Evolutionary conservation across 2,797 vertebrate species (phyloP), one percentile per base, ranked within the genome.

Genomic region (Danionella dracula): DNA sequence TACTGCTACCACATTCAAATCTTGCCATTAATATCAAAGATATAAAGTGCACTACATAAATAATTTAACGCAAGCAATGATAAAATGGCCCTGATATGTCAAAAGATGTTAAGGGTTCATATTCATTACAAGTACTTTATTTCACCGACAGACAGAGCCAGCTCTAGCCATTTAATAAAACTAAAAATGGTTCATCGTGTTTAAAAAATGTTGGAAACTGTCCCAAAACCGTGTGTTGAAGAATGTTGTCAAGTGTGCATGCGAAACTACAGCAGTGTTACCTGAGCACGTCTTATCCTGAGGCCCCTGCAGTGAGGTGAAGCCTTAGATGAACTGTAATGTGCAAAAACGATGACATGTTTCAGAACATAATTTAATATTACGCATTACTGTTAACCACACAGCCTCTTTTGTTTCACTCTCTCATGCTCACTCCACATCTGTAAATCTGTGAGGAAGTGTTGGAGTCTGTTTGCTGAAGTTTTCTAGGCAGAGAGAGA

Each of bases 391-490:
- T 46, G 40, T 53, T 38, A 32, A 63, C 23, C 37, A 51, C 27
- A 42, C 12, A 2, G 7, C 42, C 29, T 53, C 49, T 44, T 23
- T 64, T 64, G 17, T 15, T 23, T 54, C 29, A 2, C 38, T 34
- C 27, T 64, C 38, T 44, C 13, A 44, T 54, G 50, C 23, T 64
- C 19, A 1, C 7, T 13, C 27, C 42, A 49, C 23, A 49, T 64
- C 63, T 66, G 42, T 56, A 66, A 66, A 57, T 66, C 20, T 66
- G 17, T 19, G 44, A 40, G 50, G 53, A 53, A 54, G 48, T 44
- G 40, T 35, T 53, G 40, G 56, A 66, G 54, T 42, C 65, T 23
- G 54, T 68, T 37, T n/a, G 31, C 40, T 17, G 40, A 65, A 45
- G 65, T 68, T 59, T 59, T 68, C 48, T 51, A 68, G 49, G 40